A percentile compares a stretch with the other conserved stretches of the same genome.
phyloP scores from a whole-genome alignment of 1,140 invertebrate species.

The Drosophila trapezifrons region DNA sequence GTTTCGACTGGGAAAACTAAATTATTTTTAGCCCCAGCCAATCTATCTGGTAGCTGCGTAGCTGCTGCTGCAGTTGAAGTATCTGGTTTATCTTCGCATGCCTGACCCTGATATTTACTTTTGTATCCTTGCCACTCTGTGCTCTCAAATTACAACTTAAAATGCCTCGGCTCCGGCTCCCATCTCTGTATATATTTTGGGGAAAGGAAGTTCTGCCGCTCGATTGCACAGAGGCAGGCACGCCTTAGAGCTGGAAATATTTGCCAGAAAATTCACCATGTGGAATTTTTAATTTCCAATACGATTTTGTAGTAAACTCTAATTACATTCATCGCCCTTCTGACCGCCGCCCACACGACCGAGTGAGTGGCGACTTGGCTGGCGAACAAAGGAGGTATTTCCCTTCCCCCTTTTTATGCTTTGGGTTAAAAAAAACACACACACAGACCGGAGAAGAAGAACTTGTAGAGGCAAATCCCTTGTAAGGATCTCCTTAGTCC shows the following conservation, averaged over 20 bases:
- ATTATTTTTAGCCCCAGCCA: slow-evolving; percentile 31
- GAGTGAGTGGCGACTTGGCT: slow-evolving; percentile 11
- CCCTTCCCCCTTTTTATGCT: too few species aligned
- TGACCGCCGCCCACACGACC: slow-evolving; percentile 11
- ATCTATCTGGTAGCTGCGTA: slow-evolving; percentile 9
- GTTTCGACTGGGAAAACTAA: slow-evolving; percentile 33
- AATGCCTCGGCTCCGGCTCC: slow-evolving; percentile 3
- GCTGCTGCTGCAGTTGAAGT: slow-evolving; percentile 16
- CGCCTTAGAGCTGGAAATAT: slow-evolving; percentile 23
- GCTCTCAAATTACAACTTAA: slow-evolving; percentile 55
- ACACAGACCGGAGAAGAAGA: not conserved
- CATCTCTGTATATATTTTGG: slow-evolving; percentile 2
- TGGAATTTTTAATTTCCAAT: slow-evolving; percentile 66
- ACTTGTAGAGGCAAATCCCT: slow-evolving; percentile 43
- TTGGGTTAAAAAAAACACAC: not conserved
- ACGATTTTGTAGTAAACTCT: slow-evolving; percentile 60
- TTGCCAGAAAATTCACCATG: slow-evolving; percentile 42
- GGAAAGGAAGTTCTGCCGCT: slow-evolving; percentile 6
- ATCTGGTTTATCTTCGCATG: slow-evolving; percentile 44
- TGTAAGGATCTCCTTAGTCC: slow-evolving; percentile 46
- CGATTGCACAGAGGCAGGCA: slow-evolving; percentile 48
- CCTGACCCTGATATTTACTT: slow-evolving; percentile 45
- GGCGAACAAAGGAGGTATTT: slow-evolving; percentile 7
- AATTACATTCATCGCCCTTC: slow-evolving; percentile 64
- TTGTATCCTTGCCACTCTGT: slow-evolving; percentile 38